A percentile compares a stretch with the other conserved stretches of the same genome.
These are phyloP conservation scores for Esox lucius DNA, from an alignment of 2,797 vertebrate genomes.

Conservation along the genomic window DNA sequence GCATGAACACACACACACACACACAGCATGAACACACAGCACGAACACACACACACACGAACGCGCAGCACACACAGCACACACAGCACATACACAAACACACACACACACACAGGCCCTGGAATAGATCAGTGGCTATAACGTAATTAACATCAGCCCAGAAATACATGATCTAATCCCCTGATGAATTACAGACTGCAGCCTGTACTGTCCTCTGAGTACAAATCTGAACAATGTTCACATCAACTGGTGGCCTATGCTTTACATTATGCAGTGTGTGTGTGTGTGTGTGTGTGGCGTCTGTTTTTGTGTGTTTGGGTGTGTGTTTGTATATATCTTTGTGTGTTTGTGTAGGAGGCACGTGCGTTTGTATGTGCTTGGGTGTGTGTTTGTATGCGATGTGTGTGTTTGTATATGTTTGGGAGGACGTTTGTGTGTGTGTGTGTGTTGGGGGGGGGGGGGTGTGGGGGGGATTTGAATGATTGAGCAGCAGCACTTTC, in stretches of 20 bases:
- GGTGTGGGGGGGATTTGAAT: background rate
- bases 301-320: background rate
- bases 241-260: background rate
- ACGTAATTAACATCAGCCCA: slow-evolving; percentile 18
- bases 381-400: background rate
- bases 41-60: background rate
- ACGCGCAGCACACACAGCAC: background rate
- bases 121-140: background rate
- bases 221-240: background rate
- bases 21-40: background rate
- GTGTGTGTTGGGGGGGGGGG: background rate
- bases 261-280: background rate
- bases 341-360: background rate
- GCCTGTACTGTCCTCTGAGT: background rate
- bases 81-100: background rate
- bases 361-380: background rate
- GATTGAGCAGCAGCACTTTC: background rate
- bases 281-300: background rate
- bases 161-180: slow-evolving; percentile 18
- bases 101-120: background rate
- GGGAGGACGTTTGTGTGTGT: slow-evolving; percentile 21
- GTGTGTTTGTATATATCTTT: background rate
- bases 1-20: background rate
- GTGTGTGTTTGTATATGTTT: slow-evolving; percentile 42
- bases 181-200: slow-evolving; percentile 9